Base-by-base conservation (phyloP, 2,113 vertebrate species). In the Ancistrus triradiatus region DNA sequence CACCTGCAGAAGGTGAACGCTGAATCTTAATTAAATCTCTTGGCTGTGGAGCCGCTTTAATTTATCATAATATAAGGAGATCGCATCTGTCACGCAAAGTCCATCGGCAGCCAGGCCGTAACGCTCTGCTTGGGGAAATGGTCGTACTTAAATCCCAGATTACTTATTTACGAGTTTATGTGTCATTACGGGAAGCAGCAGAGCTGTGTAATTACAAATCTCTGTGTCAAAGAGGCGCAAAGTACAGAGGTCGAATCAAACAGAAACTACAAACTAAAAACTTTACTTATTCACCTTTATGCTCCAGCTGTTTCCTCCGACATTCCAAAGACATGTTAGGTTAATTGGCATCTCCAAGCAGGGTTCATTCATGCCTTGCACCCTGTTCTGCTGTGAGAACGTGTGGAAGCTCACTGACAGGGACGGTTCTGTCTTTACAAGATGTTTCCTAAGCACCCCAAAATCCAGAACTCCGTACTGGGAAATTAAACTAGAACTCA, bases 11-110 rank as follows among this genome's bases (percentile, higher is more conserved):
- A 81, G 82, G 78, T 83, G 79, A 84, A 75, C 50, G 24, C 78
- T 80, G 76, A 74, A 81, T 84, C 81, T 81, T 83, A 83, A 85
- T 84, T 79, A 83, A 75, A 82, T 81, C 77, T 81, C 55, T 25
- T 53, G 31, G 72, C 70, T 72, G 50, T 61, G 70, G 73, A 70
- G 81, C 75, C 69, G 70, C 74, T 82, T 81, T 77, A 80, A 83
- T 83, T 80, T 70, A 81, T 83, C 82, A 78, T 80, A 69, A 72
- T 81, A 69, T 77, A 73, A 70, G 68, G 27, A 64, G 74, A 72
- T 80, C 72, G 71, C 69, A 72, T 67, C 28, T 51, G 72, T 66
- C 68, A 72, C 70, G 28, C 63, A 31, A 61, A 70, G 75, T 72
- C 51, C 2, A 51, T 60, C 71, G 74, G 63, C 46, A 73, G 68